phyloP scores from a whole-genome alignment of 1,140 invertebrate genomes.

The Cyrtorhinus lividipennis region DNA sequence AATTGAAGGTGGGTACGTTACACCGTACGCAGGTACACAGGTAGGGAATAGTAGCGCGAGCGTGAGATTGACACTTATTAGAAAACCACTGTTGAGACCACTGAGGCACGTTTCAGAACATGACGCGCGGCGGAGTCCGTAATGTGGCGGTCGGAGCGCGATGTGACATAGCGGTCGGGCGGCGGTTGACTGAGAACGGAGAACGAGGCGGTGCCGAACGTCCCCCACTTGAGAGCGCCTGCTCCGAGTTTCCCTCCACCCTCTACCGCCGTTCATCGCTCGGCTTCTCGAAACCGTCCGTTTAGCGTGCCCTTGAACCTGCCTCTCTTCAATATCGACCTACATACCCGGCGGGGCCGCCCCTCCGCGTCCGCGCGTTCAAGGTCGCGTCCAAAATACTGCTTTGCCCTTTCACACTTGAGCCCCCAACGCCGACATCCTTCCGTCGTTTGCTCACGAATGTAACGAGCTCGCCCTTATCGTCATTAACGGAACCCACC shows the following conservation, averaged over 20 bases:
- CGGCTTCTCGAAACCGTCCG: background rate
- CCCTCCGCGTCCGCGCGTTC: conserved; percentile 1
- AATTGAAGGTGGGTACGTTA: too few species aligned
- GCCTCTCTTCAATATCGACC: conserved; percentile 21
- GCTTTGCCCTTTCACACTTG: background rate
- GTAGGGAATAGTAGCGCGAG: background rate
- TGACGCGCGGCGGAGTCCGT: too few species aligned
- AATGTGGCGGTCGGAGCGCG: too few species aligned
- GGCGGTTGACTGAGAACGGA: too few species aligned
- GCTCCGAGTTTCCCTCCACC: background rate
- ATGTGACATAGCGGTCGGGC: too few species aligned
- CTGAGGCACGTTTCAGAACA: too few species aligned
- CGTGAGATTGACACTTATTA: too few species aligned
- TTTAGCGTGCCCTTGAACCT: conserved; percentile 24
- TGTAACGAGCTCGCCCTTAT: too few species aligned
- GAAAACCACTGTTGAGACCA: too few species aligned
- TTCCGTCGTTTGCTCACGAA: too few species aligned
- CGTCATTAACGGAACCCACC: too few species aligned
- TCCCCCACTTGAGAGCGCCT: background rate
- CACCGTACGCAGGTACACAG: background rate
- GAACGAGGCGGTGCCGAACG: too few species aligned
- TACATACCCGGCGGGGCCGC: conserved; percentile 21
- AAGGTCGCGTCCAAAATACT: background rate
- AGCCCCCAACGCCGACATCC: background rate
- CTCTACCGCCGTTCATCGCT: background rate